Conservation (phyloP, 2,797 vertebrate genomes). For the Dendrocincla tyrannina region DNA sequence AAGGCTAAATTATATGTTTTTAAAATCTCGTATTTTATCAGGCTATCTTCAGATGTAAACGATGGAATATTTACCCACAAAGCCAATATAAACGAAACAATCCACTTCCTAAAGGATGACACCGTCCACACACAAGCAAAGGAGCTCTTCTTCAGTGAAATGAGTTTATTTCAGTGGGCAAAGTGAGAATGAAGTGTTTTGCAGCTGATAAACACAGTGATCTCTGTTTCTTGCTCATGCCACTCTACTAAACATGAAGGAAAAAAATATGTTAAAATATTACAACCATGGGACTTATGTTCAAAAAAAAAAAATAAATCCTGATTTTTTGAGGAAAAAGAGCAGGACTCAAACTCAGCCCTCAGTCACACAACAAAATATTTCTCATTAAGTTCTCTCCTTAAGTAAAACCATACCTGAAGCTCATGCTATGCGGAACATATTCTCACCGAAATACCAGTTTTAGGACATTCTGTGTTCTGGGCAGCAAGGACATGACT, state of each 20-base stretch:
- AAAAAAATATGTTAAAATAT: neutral
- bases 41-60: neutral
- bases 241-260: neutral
- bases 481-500: neutral
- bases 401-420: neutral
- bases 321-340: neutral
- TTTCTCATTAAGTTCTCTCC: neutral
- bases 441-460: neutral
- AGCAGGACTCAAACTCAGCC: neutral
- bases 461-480: neutral
- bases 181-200: constrained; percentile 37
- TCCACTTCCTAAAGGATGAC: neutral
- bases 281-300: rapidly evolving
- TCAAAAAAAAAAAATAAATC: neutral
- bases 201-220: neutral
- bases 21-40: neutral
- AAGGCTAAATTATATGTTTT: neutral
- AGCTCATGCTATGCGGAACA: neutral
- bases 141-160: neutral
- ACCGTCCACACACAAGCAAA: neutral
- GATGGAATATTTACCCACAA: neutral
- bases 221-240: neutral
- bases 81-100: neutral
- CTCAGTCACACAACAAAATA: neutral
- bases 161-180: neutral